Conservation (phyloP, 2,113 vertebrate genomes). For the Strigops habroptila region DNA sequence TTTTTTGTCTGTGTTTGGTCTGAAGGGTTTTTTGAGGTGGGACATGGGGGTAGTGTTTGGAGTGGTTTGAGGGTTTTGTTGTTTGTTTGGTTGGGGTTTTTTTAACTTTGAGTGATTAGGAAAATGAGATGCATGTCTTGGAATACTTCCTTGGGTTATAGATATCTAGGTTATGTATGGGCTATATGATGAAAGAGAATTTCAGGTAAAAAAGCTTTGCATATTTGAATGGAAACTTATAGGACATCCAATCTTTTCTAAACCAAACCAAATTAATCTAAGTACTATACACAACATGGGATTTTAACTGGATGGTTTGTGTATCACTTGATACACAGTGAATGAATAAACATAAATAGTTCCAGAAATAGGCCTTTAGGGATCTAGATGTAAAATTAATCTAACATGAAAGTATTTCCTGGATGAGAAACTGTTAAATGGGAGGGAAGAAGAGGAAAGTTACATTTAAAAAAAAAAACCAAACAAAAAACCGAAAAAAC, state of each 20-base stretch:
- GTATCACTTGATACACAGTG: neutral
- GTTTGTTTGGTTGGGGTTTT: rapidly evolving
- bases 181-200: neutral
- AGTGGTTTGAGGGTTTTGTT: neutral
- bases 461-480: neutral
- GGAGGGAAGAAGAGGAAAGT: neutral
- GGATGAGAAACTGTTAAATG: neutral
- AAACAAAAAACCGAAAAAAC: neutral
- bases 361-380: neutral
- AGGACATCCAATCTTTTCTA: neutral
- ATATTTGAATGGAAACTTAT: neutral
- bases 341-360: neutral
- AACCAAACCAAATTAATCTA: neutral
- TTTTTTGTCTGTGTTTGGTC: neutral
- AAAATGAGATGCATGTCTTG: neutral
- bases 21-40: rapidly evolving
- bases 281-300: neutral
- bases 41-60: rapidly evolving
- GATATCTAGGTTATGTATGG: neutral
- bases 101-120: neutral
- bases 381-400: neutral
- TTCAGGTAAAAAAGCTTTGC: neutral
- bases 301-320: neutral
- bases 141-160: neutral
- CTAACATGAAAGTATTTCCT: neutral